Base-by-base conservation (phyloP, 2,888 invertebrate species). In the Dynastes tityus region DNA sequence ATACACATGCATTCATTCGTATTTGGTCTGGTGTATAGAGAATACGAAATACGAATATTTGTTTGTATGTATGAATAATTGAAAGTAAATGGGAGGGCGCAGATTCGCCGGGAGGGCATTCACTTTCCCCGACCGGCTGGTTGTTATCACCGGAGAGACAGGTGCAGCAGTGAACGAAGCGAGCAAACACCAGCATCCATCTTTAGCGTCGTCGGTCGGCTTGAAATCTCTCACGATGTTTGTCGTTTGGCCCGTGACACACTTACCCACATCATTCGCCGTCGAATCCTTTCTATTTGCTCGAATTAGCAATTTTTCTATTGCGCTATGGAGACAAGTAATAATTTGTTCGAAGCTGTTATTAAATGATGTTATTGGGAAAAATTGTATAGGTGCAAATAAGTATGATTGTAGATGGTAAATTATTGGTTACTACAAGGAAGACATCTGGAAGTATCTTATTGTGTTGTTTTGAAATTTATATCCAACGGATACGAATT, bases 191-290 rank as follows among this genome's bases (percentile, higher is more conserved):
- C 76, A 49, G 29, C 71, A 49, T 70, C 77, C 71, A 51, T 58
- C 61, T 40, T 63, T 37, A 64, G 32, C 37, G 64, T n/a, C 32
- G 32, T 32, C 32, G 32, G 32, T 5, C 53, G 71, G 78, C n/a
- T 58, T 16, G 51, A 73, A 71, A 78, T 78, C 78, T 78, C 77
- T 76, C 53, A 37, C 55, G 55, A 55, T 55, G 55, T 63, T 32
- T 63, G 29, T n/a, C 64, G 64, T 64, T 64, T 16, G 37, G 29
- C 68, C 37, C 16, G 51, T 64, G 78, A 55, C 78, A 78, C 37
- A 78, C 78, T 78, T 78, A 78, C 73, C 73, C 78, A 78, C 73
- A 78, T 71, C 78, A 64, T 63, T 53, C 40, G 37, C 11, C 73
- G 58, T n/a, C 16, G 37, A 73, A 58, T 73, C 73, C 73, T 58